A percentile compares a stretch with the other conserved stretches of the same genome.
phyloP scores from a whole-genome alignment of 2,797 vertebrate genomes.

The Tapera naevia region DNA sequence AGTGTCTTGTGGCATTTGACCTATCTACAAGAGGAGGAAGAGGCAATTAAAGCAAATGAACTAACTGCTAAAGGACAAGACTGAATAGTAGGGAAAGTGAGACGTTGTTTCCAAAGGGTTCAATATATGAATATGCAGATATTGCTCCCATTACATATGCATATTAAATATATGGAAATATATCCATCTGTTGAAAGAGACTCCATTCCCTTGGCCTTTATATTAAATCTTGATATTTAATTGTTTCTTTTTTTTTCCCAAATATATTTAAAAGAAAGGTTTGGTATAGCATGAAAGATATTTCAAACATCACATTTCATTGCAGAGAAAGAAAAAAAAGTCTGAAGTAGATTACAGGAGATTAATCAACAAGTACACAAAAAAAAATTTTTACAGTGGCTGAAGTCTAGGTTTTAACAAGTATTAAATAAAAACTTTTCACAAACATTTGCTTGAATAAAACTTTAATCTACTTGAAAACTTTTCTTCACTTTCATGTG shows the following conservation, averaged over 20 bases:
- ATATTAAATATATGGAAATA: background rate
- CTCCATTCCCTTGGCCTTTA: background rate
- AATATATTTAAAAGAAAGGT: slow-evolving; percentile 2
- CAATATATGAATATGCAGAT: background rate
- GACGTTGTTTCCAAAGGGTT: background rate
- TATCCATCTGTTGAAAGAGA: background rate
- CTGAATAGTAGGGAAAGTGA: background rate
- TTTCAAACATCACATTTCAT: background rate
- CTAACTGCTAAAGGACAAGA: background rate
- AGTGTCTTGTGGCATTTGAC: background rate
- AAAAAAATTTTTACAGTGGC: background rate
- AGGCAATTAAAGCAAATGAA: background rate
- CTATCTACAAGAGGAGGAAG: background rate
- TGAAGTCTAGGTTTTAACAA: background rate
- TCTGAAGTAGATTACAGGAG: background rate
- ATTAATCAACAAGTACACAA: background rate
- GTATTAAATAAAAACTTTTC: background rate
- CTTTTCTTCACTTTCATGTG: background rate
- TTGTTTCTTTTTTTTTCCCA: no score
- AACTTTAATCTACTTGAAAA: slow-evolving; percentile 1
- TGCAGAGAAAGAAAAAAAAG: background rate
- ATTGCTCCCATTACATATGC: background rate
- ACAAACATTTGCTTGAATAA: background rate
- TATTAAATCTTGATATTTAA: background rate
- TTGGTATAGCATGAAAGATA: background rate